Conservation (phyloP, 2,888 invertebrate species). For the Volucella zonaria region DNA sequence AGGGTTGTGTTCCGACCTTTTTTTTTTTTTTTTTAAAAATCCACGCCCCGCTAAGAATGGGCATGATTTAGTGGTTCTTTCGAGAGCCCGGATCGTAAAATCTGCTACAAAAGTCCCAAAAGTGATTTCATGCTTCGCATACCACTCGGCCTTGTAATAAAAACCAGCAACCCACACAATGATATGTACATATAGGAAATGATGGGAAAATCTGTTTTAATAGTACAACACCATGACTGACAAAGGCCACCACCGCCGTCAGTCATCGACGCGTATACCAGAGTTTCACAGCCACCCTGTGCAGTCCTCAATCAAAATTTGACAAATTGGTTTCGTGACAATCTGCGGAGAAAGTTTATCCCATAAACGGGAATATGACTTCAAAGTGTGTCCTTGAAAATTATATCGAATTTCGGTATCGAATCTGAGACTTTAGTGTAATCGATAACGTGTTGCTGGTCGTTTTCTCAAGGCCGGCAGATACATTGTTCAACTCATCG, state of each 20-base stretch:
- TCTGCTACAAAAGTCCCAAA: constrained; percentile 27
- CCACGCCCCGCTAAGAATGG: constrained; percentile 15
- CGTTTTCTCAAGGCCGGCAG: background rate
- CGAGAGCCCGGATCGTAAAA: constrained; percentile 20
- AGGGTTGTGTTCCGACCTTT: background rate
- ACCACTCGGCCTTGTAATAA: constrained; percentile 33
- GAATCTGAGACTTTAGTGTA: background rate
- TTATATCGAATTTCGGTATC: constrained; percentile 15
- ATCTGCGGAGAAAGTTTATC: constrained; percentile 14
- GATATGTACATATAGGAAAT: background rate
- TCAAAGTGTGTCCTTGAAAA: constrained; percentile 33
- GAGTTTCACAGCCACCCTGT: background rate
- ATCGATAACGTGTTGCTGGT: constrained; percentile 32
- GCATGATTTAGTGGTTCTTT: constrained; percentile 33
- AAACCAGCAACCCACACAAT: constrained; percentile 12
- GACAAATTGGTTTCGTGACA: constrained; percentile 51
- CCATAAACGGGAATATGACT: constrained; percentile 13
- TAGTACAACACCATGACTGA: constrained; percentile 2
- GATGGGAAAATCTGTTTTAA: constrained; percentile 34
- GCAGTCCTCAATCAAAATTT: constrained; percentile 49
- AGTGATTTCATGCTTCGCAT: constrained; percentile 51
- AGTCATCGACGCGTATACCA: background rate
- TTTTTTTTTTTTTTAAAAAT: background rate
- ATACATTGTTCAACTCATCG: background rate
- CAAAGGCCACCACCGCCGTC: background rate